phyloP scores from a whole-genome alignment of 2,113 vertebrate genomes.

The Vidua macroura region DNA sequence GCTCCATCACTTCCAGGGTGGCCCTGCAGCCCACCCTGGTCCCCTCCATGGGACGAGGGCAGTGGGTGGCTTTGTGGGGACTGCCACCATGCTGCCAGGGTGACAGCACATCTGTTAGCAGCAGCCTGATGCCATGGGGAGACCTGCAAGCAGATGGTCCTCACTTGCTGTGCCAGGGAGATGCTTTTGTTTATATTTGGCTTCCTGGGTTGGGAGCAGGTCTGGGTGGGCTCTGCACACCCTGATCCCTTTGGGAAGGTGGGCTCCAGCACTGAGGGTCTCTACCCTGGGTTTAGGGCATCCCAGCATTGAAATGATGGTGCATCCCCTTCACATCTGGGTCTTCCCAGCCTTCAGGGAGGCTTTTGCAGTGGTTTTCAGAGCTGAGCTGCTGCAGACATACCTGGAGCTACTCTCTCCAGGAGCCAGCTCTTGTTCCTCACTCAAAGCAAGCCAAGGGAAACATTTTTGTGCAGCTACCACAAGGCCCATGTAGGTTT shows the following conservation, averaged over 20 bases:
- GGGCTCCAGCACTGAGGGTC: neutral
- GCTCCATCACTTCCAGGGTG: neutral
- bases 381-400: neutral
- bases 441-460: neutral
- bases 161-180: neutral
- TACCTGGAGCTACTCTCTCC: neutral
- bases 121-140: neutral
- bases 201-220: neutral
- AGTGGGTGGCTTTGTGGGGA: neutral
- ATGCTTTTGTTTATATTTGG: neutral
- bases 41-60: neutral
- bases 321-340: neutral
- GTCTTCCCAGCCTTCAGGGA: neutral
- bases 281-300: neutral
- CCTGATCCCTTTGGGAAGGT: neutral
- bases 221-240: neutral
- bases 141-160: rapidly evolving
- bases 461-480: neutral
- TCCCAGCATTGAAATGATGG: rapidly evolving
- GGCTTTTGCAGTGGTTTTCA: neutral
- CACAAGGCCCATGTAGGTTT: neutral
- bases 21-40: neutral
- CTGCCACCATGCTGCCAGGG: neutral
- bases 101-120: neutral
- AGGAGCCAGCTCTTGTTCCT: neutral